Percentiles rank a stretch among this genome's conserved stretches.
Conservation (phyloP, 2,888 invertebrate genomes). For the Drosophila paracracens region DNA sequence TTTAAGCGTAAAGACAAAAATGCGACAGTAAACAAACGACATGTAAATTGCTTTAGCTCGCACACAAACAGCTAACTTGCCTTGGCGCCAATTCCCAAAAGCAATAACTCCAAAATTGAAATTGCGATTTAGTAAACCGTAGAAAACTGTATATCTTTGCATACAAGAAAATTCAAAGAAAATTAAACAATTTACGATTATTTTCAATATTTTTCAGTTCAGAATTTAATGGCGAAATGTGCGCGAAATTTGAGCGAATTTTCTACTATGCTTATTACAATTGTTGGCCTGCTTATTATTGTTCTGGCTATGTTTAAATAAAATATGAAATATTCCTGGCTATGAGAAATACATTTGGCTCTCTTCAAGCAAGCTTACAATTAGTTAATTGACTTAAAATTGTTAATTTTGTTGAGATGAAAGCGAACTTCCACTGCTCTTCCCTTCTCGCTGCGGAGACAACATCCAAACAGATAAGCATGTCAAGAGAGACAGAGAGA, state of each 20-base stretch:
- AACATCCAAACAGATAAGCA: constrained; percentile 21
- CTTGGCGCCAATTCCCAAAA: constrained; percentile 1
- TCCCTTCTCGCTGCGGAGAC: constrained; percentile 3
- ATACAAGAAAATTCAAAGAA: too few species aligned
- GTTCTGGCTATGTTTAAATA: constrained; percentile 33
- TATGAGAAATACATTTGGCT: constrained; percentile 5
- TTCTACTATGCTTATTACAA: neutral
- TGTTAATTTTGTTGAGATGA: constrained; percentile 57
- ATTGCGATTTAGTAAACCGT: neutral
- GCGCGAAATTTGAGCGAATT: neutral
- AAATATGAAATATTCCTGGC: constrained; percentile 44
- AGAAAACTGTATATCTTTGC: neutral
- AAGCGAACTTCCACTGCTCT: constrained; percentile 49
- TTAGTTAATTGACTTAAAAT: constrained; percentile 69
- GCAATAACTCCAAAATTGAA: constrained; percentile 4
- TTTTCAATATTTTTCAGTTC: neutral
- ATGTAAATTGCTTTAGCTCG: constrained; percentile 50
- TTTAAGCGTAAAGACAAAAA: constrained; percentile 52
- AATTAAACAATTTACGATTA: neutral
- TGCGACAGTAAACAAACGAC: constrained; percentile 52
- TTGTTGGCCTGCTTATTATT: constrained; percentile 1
- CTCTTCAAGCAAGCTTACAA: constrained; percentile 39
- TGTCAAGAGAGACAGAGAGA: neutral
- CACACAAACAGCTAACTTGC: constrained; percentile 4
- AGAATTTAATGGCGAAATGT: neutral